Conservation (phyloP, 2,797 vertebrate genomes). For the Pempheris klunzingeri region DNA sequence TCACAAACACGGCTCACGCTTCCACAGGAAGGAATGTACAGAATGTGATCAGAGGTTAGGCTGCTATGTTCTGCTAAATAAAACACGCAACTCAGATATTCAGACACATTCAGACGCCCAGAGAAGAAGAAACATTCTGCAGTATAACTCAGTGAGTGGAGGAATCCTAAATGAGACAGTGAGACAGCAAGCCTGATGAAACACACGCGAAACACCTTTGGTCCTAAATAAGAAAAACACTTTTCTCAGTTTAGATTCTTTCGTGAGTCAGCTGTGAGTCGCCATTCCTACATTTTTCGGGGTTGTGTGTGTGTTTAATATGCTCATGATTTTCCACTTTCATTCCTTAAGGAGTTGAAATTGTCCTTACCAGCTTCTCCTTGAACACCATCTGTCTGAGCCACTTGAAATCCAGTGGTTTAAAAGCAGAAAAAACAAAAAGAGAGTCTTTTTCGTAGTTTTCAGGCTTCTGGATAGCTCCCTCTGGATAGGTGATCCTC, state of each 20-base stretch:
- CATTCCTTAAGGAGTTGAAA: background rate
- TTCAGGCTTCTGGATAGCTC: constrained; percentile 93
- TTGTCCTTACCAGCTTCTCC: constrained; percentile 92
- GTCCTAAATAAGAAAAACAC: background rate
- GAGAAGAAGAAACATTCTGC: background rate
- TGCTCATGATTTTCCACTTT: constrained; percentile 7
- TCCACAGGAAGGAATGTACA: constrained; percentile 62
- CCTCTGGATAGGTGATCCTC: constrained; percentile 98
- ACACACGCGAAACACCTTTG: background rate
- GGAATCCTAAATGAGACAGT: background rate
- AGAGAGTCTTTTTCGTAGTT: constrained; percentile 95
- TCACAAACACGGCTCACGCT: constrained; percentile 32
- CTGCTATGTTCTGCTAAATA: constrained; percentile 19
- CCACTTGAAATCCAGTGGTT: constrained; percentile 98
- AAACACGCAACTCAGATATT: constrained; percentile 30
- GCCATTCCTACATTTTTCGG: background rate
- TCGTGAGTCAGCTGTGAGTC: background rate
- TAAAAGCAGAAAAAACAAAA: constrained; percentile 97
- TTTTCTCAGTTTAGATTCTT: background rate
- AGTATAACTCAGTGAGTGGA: background rate
- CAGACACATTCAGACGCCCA: constrained; percentile 22
- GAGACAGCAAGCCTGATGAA: background rate
- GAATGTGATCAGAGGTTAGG: constrained; percentile 54
- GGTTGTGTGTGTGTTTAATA: background rate
- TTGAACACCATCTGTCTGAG: constrained; percentile 96